These are phyloP conservation scores for Tachycineta bicolor DNA, from an alignment of 2,113 vertebrate genomes.

Conservation along the genomic window DNA sequence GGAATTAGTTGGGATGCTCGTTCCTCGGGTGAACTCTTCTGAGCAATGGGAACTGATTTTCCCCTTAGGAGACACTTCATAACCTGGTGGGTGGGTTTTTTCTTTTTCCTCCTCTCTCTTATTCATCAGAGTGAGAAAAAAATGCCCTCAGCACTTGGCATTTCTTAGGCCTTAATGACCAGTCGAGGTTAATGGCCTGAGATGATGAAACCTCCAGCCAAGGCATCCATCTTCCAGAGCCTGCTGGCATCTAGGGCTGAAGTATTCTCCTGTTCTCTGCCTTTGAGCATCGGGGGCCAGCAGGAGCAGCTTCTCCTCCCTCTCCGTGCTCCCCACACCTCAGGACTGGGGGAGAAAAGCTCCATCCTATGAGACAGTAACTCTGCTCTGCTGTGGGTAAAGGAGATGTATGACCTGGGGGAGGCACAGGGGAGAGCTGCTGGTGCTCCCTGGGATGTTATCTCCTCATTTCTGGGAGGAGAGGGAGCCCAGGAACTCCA, in stretches of 20 bases:
- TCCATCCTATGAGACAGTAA: fast-evolving
- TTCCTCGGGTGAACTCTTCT: neutral
- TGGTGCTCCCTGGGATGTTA: neutral
- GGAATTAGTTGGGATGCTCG: fast-evolving
- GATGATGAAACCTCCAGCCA: conserved; percentile 36
- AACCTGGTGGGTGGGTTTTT: neutral
- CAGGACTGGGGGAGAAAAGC: neutral
- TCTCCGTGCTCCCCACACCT: neutral
- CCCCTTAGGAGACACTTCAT: neutral
- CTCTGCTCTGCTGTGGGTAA: neutral
- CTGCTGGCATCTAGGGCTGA: conserved; percentile 25
- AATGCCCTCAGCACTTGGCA: neutral
- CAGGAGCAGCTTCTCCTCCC: neutral
- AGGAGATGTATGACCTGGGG: neutral
- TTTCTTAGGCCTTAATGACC: conserved; percentile 24
- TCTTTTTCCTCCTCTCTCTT: neutral
- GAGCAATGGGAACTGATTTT: neutral
- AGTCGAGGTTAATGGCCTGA: neutral
- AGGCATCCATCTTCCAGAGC: conserved; percentile 25
- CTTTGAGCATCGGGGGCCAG: conserved; percentile 2
- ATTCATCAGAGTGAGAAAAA: neutral
- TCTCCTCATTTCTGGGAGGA: neutral
- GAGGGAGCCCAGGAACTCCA: neutral
- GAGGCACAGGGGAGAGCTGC: neutral
- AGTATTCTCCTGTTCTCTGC: conserved; percentile 16